Conservation (phyloP, 2,113 vertebrate species). For the Stomatorhinus ivindoensis region DNA sequence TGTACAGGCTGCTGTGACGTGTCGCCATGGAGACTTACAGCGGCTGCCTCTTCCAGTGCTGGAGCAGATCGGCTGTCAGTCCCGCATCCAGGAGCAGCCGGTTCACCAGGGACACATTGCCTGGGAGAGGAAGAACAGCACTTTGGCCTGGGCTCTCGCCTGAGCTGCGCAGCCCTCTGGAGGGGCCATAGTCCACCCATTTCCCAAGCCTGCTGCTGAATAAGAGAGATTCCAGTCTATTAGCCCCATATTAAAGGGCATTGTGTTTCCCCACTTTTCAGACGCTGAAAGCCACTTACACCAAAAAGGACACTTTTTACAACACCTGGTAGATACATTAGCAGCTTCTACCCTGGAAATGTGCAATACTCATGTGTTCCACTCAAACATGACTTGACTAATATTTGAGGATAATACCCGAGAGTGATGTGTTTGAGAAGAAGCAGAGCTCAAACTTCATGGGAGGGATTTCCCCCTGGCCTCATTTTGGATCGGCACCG, state of each 20-base stretch:
- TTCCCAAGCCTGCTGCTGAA: background rate
- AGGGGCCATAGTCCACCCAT: too few species aligned
- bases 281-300: background rate
- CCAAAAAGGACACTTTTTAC: background rate
- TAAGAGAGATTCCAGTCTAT: background rate
- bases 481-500: background rate
- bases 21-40: conserved; percentile 62
- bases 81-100: conserved; percentile 84
- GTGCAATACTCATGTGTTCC: background rate
- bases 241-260: background rate
- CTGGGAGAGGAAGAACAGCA: conserved; percentile 46
- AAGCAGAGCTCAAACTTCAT: background rate
- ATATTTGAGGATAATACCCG: background rate
- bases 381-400: background rate
- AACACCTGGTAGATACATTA: background rate
- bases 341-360: background rate
- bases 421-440: background rate
- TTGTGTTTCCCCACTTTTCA: background rate
- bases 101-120: conserved; percentile 78
- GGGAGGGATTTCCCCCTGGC: background rate
- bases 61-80: conserved; percentile 78
- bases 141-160: background rate
- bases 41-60: conserved; percentile 71
- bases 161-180: background rate
- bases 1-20: background rate